These are phyloP conservation scores for Neoscelio sp. DNA, from an alignment of 2,888 invertebrate genomes.

Conservation along the genomic window DNA sequence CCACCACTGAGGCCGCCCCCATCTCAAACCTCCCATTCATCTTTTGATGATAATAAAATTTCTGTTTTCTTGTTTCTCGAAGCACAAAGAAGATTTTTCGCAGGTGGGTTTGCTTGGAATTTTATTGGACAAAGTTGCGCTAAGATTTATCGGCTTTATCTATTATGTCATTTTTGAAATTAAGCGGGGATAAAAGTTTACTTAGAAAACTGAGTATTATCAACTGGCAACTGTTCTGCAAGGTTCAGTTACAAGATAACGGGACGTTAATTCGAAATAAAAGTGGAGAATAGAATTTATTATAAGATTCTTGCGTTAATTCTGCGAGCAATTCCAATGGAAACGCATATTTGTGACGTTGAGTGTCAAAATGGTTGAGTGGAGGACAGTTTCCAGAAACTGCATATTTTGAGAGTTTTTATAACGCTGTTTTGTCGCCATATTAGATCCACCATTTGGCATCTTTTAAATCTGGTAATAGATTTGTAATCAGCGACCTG, in stretches of 20 bases:
- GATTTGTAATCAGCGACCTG: too few species aligned
- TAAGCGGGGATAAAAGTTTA: slow-evolving; percentile 45
- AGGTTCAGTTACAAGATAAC: slow-evolving; percentile 15
- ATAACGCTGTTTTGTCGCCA: too few species aligned
- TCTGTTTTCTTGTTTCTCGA: slow-evolving; percentile 40
- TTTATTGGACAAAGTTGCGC: slow-evolving; percentile 44
- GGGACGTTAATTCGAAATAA: slow-evolving; percentile 1
- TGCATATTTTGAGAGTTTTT: too few species aligned
- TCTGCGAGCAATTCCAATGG: too few species aligned
- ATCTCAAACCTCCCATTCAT: slow-evolving; percentile 55
- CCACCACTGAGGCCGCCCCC: slow-evolving; percentile 13
- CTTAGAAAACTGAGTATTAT: slow-evolving; percentile 46
- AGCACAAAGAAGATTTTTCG: slow-evolving; percentile 44
- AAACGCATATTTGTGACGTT: too few species aligned
- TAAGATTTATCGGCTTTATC: slow-evolving; percentile 44
- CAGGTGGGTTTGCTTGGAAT: slow-evolving; percentile 36
- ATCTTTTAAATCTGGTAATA: too few species aligned
- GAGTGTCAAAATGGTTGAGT: too few species aligned
- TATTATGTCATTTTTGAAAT: slow-evolving; percentile 45
- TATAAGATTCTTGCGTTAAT: too few species aligned
- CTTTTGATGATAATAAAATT: slow-evolving; percentile 58
- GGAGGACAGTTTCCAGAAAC: too few species aligned
- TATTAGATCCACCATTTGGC: too few species aligned
- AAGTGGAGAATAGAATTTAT: too few species aligned
- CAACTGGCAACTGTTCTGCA: slow-evolving; percentile 31